Evolutionary conservation across 2,888 invertebrate genomes (phyloP), one percentile per base, ranked within the genome.

Genomic region (Drosophila colorata): DNA sequence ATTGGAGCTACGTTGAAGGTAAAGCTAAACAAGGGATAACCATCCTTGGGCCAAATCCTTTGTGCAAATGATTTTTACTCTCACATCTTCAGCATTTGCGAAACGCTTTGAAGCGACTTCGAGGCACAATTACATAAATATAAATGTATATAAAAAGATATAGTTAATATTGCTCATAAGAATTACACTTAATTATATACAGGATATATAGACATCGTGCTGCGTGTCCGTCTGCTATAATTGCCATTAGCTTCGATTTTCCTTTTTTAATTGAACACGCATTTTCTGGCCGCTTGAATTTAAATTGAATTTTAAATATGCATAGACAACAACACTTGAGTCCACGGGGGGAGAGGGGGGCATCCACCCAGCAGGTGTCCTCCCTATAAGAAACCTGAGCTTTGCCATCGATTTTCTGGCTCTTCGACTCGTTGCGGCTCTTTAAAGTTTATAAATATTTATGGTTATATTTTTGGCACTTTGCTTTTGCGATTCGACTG

Each of bases 301-400:
- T 72, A 84, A 86, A 86, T 86, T 82, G 82, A 82, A 84, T 82
- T 86, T 86, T 84, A 86, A 86, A 87, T 80, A 86, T 86, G 74
- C 70, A 87, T 55, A 69, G 63, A 46, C 59, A 53, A 51, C 40
- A 59, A 43, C 31, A 65, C 69, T 73, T 61, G 43, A 48, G 58
- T 37, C 33, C 31, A 1, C 4, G 9, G 41, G 44, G 33, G 14
- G 20, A 20, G 25, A 5, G 46, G 13, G 18, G 31, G 9, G n/a
- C 8, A 23, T 4, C 25, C 9, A 28, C 38, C 31, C 20, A 31
- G 16, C 41, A 53, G 55, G 40, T 61, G 63, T 14, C 4, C 16
- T 28, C 13, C 9, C 13, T 63, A 64, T 51, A 63, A 49, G 37
- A 47, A 69, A 46, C 69, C 67, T 73, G 71, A 61, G 69, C 69